Evolutionary conservation across 2,797 vertebrate species (phyloP), one percentile per base, ranked within the genome.

Genomic region (Melanotaenia parkinsoni): DNA sequence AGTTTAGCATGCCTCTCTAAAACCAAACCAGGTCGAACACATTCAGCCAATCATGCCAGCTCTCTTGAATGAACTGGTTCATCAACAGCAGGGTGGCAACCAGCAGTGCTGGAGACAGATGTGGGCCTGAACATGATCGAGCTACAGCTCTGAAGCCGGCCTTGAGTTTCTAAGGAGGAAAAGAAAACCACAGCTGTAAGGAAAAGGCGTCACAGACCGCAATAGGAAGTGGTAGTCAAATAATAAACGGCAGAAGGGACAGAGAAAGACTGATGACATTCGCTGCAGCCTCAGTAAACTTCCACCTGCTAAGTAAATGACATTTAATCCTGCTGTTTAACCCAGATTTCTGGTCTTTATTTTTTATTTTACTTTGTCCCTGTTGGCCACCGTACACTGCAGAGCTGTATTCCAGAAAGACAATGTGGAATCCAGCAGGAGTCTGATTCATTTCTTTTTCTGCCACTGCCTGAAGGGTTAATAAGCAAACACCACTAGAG

Each of bases 21-120:
- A 91, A 89, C 76, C 77, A 89, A 91, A 90, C 76, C 88, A 89
- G 86, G 89, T 86, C 88, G 51, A 76, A 40, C 71, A 63, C 51
- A 70, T 67, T 73, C 72, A 82, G 79, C 85, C 82, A 81, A 79
- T 88, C 74, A 58, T 1, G 22, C 53, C 58, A 45, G 33, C 2
- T 37, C 64, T 57, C 9, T 56, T 85, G 72, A 91, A 89, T 85
- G 70, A 91, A 89, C 86, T 89, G 89, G 86, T 91, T 91, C 82
- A 87, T 58, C 56, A 28, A 3, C 67, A 35, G 51, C 58, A 7
- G 9, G 32, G n/a, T 50, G 58, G 24, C 57, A 69, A 40, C 35
- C 70, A 16, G 56, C 35, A 10, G 8, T 16, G 43, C 54, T 60
- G 33, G 12, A 20, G 16, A 35, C 70, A 33, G n/a, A 24, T 32